Conservation (phyloP, 1,140 invertebrate genomes). For the Tetragnatha versicolor region DNA sequence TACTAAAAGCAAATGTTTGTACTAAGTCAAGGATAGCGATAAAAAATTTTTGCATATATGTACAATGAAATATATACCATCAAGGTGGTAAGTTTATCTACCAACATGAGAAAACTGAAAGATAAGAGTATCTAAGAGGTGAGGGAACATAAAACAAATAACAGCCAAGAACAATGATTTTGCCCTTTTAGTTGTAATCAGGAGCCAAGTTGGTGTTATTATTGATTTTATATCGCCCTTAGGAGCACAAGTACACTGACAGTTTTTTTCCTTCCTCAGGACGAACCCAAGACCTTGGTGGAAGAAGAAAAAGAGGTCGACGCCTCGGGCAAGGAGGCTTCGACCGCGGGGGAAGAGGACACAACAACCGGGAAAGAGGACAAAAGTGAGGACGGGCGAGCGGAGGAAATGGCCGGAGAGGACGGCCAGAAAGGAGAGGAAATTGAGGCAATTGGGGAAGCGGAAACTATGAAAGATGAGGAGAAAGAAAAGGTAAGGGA, state of each 20-base stretch:
- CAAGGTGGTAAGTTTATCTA: too few relatives aligned
- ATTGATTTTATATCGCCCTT: too few relatives aligned
- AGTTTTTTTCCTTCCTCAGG: background rate
- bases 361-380: conserved; percentile 4
- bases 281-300: conserved; percentile 33
- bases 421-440: conserved; percentile 7
- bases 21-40: too few relatives aligned
- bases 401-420: conserved; percentile 6
- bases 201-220: too few relatives aligned
- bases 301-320: conserved; percentile 30
- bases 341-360: conserved; percentile 1
- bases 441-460: conserved; percentile 18
- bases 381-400: background rate
- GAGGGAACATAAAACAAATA: too few relatives aligned
- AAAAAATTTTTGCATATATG: too few relatives aligned
- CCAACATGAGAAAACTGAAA: too few relatives aligned
- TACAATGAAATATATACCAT: too few relatives aligned
- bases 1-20: too few relatives aligned
- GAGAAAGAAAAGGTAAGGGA: conserved; percentile 20
- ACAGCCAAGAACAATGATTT: too few relatives aligned
- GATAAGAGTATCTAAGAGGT: too few relatives aligned
- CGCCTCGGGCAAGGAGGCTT: background rate
- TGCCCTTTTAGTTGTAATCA: too few relatives aligned
- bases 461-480: conserved; percentile 25
- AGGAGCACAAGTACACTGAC: background rate